Conservation (phyloP, 2,888 invertebrate genomes). For the Dendrolimus pini region DNA sequence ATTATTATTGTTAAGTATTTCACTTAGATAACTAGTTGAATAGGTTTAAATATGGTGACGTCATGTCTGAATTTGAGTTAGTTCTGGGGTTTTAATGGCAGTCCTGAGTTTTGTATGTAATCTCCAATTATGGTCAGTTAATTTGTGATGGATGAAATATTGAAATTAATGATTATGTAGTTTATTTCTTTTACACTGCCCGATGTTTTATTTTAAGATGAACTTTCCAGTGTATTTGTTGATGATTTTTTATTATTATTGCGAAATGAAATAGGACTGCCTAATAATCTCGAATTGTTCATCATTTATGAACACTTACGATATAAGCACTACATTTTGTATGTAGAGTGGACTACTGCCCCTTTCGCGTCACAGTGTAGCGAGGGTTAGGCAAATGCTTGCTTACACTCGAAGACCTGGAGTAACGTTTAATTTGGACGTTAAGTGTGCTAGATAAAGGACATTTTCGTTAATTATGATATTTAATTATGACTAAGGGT, state of each 20-base stretch:
- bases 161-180: conserved; percentile 27
- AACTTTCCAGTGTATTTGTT: conserved; percentile 35
- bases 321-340: conserved; percentile 53
- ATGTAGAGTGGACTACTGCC: conserved; percentile 60
- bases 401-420: no score
- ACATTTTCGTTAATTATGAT: no score
- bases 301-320: conserved; percentile 43
- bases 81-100: conserved; percentile 57
- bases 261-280: conserved; percentile 51
- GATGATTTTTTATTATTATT: conserved; percentile 20
- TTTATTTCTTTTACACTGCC: conserved; percentile 35
- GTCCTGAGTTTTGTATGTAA: conserved; percentile 23
- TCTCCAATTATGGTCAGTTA: not conserved
- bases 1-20: conserved; percentile 64
- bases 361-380: conserved; percentile 60
- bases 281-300: conserved; percentile 54
- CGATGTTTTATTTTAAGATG: conserved; percentile 31
- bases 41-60: conserved; percentile 61
- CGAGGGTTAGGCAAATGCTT: conserved; percentile 24
- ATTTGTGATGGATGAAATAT: conserved; percentile 1
- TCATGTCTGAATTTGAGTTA: conserved; percentile 73
- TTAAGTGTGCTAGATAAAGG: no score
- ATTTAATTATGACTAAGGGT: no score
- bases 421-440: no score
- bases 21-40: conserved; percentile 41